These are phyloP conservation scores for Adelosebastes latens DNA, from an alignment of 2,797 vertebrate genomes.

Conservation along the genomic window DNA sequence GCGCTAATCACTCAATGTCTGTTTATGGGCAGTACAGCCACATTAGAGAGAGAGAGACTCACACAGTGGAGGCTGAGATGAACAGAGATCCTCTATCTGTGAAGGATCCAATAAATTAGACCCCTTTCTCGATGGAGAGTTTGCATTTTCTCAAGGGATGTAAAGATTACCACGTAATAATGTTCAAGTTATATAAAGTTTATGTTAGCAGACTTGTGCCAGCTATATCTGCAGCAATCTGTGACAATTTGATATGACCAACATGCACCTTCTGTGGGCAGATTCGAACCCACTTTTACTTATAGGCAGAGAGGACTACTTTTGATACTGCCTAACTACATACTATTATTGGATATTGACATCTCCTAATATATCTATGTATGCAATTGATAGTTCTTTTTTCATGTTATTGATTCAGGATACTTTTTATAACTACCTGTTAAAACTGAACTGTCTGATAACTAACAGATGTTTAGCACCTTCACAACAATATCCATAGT, in stretches of 20 bases:
- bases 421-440: not conserved
- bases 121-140: conserved; percentile 6
- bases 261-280: not conserved
- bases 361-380: not conserved
- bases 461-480: not conserved
- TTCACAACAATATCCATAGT: not conserved
- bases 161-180: conserved; percentile 3
- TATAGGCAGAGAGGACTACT: not conserved
- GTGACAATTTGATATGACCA: not conserved
- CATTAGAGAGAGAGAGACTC: conserved; percentile 62
- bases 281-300: not conserved
- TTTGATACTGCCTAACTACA: not conserved
- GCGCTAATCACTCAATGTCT: conserved; percentile 83
- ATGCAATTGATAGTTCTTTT: not conserved
- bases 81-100: conserved; percentile 66
- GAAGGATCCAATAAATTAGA: conserved; percentile 63
- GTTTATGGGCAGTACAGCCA: conserved; percentile 79
- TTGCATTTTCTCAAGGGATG: conserved; percentile 18
- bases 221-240: not conserved
- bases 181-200: not conserved
- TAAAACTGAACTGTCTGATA: not conserved
- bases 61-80: conserved; percentile 59
- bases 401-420: not conserved
- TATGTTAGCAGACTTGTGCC: not conserved
- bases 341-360: not conserved